A percentile compares a stretch with the other conserved stretches of the same genome.
phyloP scores from a whole-genome alignment of 2,888 invertebrate species.

The Eupithecia subfuscata region DNA sequence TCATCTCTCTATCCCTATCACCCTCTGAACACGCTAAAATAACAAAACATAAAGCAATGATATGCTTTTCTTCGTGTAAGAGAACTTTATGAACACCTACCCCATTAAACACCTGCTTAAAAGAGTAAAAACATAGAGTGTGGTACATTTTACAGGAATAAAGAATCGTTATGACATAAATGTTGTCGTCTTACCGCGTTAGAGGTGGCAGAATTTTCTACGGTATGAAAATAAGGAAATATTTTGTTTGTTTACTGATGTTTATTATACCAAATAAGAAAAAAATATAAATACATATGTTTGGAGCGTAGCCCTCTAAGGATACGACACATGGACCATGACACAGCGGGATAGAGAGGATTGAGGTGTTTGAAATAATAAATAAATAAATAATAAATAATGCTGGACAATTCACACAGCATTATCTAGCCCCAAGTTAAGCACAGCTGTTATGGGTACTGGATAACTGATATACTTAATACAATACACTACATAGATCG shows the following conservation, averaged over 20 bases:
- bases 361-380: too few relatives aligned
- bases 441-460: too few relatives aligned
- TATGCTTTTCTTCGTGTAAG: background rate
- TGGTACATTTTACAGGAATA: conserved; percentile 1
- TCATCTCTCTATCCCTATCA: too few relatives aligned
- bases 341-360: too few relatives aligned
- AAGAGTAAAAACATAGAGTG: background rate
- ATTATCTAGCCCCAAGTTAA: too few relatives aligned
- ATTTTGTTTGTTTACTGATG: background rate
- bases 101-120: background rate
- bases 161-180: background rate
- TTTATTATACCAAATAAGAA: background rate
- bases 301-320: too few relatives aligned
- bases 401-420: too few relatives aligned
- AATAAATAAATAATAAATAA: too few relatives aligned
- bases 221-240: background rate
- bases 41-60: background rate
- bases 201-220: background rate
- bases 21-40: background rate
- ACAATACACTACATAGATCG: too few relatives aligned
- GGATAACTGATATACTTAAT: too few relatives aligned
- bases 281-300: too few relatives aligned
- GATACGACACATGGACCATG: too few relatives aligned
- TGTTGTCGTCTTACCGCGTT: background rate
- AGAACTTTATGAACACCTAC: background rate